phyloP scores from a whole-genome alignment of 2,113 vertebrate species.

The Crypturellus undulatus region DNA sequence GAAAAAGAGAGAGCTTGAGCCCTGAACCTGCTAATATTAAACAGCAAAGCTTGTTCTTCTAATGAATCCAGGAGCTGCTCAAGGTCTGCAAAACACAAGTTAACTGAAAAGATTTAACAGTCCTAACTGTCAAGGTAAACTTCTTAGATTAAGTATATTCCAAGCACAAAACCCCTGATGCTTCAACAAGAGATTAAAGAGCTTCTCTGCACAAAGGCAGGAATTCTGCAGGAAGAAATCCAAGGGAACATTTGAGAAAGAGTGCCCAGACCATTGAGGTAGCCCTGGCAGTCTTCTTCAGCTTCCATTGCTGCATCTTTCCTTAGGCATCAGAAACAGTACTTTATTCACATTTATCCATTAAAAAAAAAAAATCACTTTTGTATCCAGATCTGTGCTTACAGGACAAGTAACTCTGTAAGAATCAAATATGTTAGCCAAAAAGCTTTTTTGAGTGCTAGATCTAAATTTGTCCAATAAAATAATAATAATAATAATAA shows the following conservation, averaged over 20 bases:
- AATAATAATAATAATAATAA: not conserved
- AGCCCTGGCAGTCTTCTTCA: not conserved
- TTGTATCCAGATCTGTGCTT: not conserved
- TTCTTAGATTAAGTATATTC: not conserved
- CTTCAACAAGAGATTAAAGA: not conserved
- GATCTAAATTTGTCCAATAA: not conserved
- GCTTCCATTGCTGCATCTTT: not conserved
- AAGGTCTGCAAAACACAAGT: not conserved
- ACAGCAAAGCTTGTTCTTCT: not conserved
- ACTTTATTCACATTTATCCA: not conserved
- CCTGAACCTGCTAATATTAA: not conserved
- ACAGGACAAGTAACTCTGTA: not conserved
- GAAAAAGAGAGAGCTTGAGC: not conserved
- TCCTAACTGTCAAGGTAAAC: not conserved
- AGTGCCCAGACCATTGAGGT: not conserved
- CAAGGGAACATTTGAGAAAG: rapidly evolving
- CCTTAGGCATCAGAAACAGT: not conserved
- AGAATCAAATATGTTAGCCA: not conserved
- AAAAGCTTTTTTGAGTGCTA: not conserved
- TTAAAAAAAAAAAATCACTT: not conserved
- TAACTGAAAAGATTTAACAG: not conserved
- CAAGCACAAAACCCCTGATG: not conserved
- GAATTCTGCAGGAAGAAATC: not conserved
- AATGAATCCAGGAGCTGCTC: not conserved
- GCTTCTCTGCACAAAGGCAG: not conserved